These are phyloP conservation scores for Leptobrachium leishanense DNA, from an alignment of 2,113 vertebrate species.

Conservation along the genomic window DNA sequence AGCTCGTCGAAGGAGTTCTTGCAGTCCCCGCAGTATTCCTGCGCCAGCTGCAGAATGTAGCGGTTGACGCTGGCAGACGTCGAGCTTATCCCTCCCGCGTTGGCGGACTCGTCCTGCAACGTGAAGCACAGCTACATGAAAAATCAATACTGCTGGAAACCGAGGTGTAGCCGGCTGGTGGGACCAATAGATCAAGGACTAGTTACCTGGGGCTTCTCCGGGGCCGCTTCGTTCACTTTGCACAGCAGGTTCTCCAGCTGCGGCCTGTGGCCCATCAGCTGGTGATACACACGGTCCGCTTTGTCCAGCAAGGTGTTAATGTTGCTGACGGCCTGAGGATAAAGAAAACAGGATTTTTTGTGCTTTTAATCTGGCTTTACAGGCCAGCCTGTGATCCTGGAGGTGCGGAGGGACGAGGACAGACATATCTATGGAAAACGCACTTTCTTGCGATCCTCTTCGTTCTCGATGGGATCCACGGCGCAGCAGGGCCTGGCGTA, in stretches of 20 bases:
- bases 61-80: slow-evolving; percentile 93
- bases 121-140: background rate
- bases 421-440: slow-evolving; percentile 20
- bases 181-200: background rate
- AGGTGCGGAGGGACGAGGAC: background rate
- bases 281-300: slow-evolving; percentile 95
- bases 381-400: too few relatives aligned
- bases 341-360: background rate
- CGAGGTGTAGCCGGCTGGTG: background rate
- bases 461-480: slow-evolving; percentile 96
- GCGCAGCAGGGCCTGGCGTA: slow-evolving; percentile 96
- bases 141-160: background rate
- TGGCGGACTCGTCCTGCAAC: slow-evolving; percentile 84
- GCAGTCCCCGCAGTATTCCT: slow-evolving; percentile 97
- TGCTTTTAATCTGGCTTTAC: too few relatives aligned
- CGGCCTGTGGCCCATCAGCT: slow-evolving; percentile 95
- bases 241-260: slow-evolving; percentile 93
- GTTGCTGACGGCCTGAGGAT: slow-evolving; percentile 88
- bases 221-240: slow-evolving; percentile 95
- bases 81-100: slow-evolving; percentile 83
- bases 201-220: slow-evolving; percentile 93
- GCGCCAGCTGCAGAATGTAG: slow-evolving; percentile 96
- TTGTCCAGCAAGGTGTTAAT: slow-evolving; percentile 97
- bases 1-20: slow-evolving; percentile 97
- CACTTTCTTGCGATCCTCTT: slow-evolving; percentile 97